Evolutionary conservation across 2,113 vertebrate genomes (phyloP), one percentile per base, ranked within the genome.

Genomic region (Ursus arctos): DNA sequence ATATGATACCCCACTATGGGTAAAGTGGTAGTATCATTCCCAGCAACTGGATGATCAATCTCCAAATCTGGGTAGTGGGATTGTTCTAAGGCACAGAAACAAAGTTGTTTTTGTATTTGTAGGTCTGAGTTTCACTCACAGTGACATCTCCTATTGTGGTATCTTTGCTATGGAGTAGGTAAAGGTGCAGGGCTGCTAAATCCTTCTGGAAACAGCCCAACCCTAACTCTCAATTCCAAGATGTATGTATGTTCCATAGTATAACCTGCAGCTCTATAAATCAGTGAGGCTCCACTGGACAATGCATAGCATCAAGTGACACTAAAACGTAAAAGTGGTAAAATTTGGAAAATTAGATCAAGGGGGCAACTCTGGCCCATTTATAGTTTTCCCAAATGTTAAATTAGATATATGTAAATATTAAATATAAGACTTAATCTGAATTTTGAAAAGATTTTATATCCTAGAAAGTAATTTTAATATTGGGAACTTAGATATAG

Each of bases 281-380:
- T 76, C 43, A 88, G 77, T 5, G 12, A 94, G 53, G 55, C 61
- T 82, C 47, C 96, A 92, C 6, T 8, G 59, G 47, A 84, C 22
- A 71, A 7, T 59, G 19, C 74, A 51, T n/a, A 77, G 6, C n/a
- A 94, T n/a, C 31, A 67, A 91, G 31, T 81, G 74, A 72, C 49
- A 94, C n/a, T 84, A 86, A 95, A 92, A 74, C 15, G 51, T 36
- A 85, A 95, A 81, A 40, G 18, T 24, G 67, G 21, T 83, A 92
- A 96, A 87, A 72, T 55, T 0, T 83, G 91, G 16, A 94, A 97
- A 97, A 84, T 69, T 43, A 84, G 7, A 87, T 85, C 10, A 81
- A 90, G 13, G 21, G 22, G 18, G 82, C 13, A 51, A 69, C n/a
- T 82, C n/a, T 59, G 47, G 40, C 14, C 31, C 53, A 85, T 49